Evolutionary conservation across 2,888 invertebrate genomes (phyloP).

Genomic region (Mycalesis mineus): DNA sequence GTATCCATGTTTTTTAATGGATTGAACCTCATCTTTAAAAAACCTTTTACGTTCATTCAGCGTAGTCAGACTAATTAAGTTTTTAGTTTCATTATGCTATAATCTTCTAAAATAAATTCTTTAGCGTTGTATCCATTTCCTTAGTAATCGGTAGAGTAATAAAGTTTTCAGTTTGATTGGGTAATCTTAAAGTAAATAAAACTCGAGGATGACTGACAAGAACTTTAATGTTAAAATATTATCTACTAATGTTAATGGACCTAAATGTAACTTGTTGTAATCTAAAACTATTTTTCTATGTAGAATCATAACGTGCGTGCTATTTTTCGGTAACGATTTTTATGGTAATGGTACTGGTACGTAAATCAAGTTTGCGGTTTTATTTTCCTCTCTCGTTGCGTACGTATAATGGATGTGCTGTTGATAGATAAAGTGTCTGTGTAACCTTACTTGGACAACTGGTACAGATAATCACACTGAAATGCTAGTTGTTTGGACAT

Average conservation of each 20-base stretch:
- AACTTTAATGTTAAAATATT: neutral
- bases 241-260: conserved; percentile 1
- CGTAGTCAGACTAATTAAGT: no score
- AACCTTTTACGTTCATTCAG: no score
- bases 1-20: no score
- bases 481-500: neutral
- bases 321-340: neutral
- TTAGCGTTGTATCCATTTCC: no score
- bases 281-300: conserved; percentile 13
- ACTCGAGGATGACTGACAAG: neutral
- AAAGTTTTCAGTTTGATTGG: neutral
- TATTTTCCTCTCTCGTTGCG: neutral
- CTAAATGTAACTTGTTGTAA: conserved; percentile 7
- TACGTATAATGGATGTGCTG: neutral
- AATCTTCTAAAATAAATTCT: no score
- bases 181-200: neutral
- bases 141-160: neutral
- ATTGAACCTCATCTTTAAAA: no score
- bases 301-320: neutral
- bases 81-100: no score
- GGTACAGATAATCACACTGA: neutral
- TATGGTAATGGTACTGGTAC: neutral
- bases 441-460: neutral
- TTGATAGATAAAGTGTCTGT: neutral
- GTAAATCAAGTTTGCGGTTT: neutral